Base-by-base conservation (phyloP, 2,797 vertebrate genomes). In the Phaenicophaeus curvirostris region DNA sequence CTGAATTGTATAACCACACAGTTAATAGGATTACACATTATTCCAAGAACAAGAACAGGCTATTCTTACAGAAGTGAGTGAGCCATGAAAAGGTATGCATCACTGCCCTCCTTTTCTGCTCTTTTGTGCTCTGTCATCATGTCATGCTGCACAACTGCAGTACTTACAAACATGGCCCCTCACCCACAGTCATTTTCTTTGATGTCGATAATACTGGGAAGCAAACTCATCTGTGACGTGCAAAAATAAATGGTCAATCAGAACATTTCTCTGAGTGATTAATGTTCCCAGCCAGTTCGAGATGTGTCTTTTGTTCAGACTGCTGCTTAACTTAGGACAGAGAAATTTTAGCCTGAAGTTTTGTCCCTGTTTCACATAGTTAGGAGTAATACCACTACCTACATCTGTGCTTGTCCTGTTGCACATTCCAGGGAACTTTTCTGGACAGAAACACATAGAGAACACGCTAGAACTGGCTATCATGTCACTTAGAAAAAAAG, bases 1-100 rank as follows among this genome's bases (percentile, higher is more conserved):
- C 37, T 72, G 93, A 95, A 89, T 77, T 92, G 65, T 87, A 85
- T 85, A 90, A 77, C 65, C 54, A 89, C 67, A 61, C 85, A 83
- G 92, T 93, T 95, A 96, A 93, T 92, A 94, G 93, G 89, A 95
- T 95, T 95, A 93, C 85, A 85, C n/a, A 53, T 92, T 91, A 90
- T 94, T 90, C 54, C 61, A 85, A 72, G 86, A 92, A 85, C 71
- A 93, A 86, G 87, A 86, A 91, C 68, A 94, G 44, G 54, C 50
- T 59, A 69, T 51, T 66, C 51, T 83, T 85, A 80, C 9, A 87
- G 62, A 89, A 87, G 41, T 54, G 73, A 78, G 41, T 0, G 3
- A 93, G 48, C 61, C 78, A 94, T 58, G 46, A 92, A 92, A 95
- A 87, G 50, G 65, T 92, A 94, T 62, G 79, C 87, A 85, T 89